phyloP scores from a whole-genome alignment of 2,113 vertebrate genomes.

The Sceloporus undulatus region DNA sequence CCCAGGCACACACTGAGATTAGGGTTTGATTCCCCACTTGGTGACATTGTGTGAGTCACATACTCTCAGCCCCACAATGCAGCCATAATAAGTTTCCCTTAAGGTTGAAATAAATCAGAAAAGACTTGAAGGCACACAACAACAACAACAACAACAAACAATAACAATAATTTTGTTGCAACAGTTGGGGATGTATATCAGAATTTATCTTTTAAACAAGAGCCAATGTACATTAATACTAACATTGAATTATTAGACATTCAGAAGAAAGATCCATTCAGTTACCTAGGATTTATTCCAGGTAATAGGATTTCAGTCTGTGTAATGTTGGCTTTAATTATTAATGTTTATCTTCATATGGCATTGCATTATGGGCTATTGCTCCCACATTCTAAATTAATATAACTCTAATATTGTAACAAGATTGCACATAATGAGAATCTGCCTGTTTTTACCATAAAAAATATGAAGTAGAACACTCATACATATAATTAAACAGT shows the following conservation, averaged over 20 bases:
- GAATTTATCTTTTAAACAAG: neutral
- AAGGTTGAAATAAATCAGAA: too few relatives aligned
- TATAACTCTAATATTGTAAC: conserved; percentile 1
- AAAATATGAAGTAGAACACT: neutral
- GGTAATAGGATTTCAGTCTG: conserved; percentile 9
- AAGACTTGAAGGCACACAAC: too few relatives aligned
- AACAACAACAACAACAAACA: too few relatives aligned
- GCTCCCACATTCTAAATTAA: neutral
- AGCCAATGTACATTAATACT: neutral
- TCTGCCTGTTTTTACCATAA: conserved; percentile 6
- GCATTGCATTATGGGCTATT: conserved; percentile 7
- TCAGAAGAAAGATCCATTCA: neutral
- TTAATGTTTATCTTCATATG: conserved; percentile 15
- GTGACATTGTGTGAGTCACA: too few relatives aligned
- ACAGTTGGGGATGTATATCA: neutral
- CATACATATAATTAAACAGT: conserved; percentile 18
- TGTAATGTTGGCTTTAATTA: neutral
- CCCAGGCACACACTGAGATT: too few relatives aligned
- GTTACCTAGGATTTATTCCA: neutral
- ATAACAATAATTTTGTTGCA: neutral
- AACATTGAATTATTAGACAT: neutral
- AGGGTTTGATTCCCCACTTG: too few relatives aligned
- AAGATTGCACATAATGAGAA: conserved; percentile 1
- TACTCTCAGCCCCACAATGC: too few relatives aligned
- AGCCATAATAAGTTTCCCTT: too few relatives aligned